Conservation (phyloP, 2,113 vertebrate species). For the Pycnonotus jocosus region DNA sequence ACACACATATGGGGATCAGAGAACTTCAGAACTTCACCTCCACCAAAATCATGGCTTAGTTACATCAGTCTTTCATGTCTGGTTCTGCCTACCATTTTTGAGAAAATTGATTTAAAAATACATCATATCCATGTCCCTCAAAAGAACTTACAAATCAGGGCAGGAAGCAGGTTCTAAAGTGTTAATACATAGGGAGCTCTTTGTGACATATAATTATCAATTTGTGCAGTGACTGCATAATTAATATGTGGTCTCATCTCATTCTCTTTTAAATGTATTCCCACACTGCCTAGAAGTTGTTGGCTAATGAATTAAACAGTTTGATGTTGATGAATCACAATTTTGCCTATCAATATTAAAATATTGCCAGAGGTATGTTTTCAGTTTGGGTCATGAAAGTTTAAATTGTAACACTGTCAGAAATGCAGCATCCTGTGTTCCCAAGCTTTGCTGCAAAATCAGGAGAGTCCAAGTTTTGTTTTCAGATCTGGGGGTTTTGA, state of each 20-base stretch:
- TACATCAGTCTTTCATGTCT: neutral
- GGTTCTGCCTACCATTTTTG: neutral
- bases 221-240: slow-evolving; percentile 43
- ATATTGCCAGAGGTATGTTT: slow-evolving; percentile 39
- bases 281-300: neutral
- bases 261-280: slow-evolving; percentile 49
- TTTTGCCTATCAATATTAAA: slow-evolving; percentile 63
- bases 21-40: neutral
- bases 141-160: neutral
- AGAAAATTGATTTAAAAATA: neutral
- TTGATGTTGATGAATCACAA: slow-evolving; percentile 51
- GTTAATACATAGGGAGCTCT: neutral
- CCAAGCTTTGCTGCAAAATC: neutral
- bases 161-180: neutral
- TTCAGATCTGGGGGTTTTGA: neutral
- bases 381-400: slow-evolving; percentile 15
- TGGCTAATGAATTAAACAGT: slow-evolving; percentile 59
- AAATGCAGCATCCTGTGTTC: neutral
- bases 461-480: neutral
- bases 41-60: neutral
- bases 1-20: neutral
- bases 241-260: slow-evolving; percentile 36
- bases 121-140: neutral
- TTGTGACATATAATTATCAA: neutral
- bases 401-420: neutral